Conservation (phyloP, 2,888 invertebrate species). For the Ctenicera cuprea region DNA sequence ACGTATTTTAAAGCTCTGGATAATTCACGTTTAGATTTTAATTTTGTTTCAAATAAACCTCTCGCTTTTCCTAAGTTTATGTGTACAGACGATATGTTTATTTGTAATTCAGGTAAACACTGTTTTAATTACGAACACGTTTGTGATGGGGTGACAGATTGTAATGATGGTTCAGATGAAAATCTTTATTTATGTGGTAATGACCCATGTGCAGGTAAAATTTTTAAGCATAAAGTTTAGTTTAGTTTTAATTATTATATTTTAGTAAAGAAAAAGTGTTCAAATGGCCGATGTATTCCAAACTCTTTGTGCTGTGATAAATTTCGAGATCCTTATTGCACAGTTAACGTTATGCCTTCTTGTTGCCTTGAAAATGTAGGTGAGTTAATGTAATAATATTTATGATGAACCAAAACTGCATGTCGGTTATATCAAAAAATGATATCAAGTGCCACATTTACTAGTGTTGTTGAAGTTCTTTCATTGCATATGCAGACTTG, state of each 20-base stretch:
- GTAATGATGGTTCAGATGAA: conserved; percentile 25
- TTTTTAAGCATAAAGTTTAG: neutral
- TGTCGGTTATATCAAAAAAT: no score
- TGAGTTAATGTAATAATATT: neutral
- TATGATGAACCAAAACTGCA: no score
- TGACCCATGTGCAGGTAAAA: conserved; percentile 15
- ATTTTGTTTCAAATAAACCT: neutral
- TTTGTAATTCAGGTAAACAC: conserved; percentile 2
- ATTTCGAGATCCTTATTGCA: conserved; percentile 3
- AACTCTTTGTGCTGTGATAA: conserved; percentile 13
- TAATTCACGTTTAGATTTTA: neutral
- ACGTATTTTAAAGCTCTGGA: neutral
- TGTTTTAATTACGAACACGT: conserved; percentile 8
- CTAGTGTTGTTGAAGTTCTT: no score
- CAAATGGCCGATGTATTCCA: conserved; percentile 7
- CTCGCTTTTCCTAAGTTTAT: conserved; percentile 1
- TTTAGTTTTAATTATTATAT: neutral
- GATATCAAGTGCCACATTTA: no score
- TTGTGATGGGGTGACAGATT: conserved; percentile 15
- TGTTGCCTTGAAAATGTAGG: conserved; percentile 4
- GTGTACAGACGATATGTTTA: conserved; percentile 3
- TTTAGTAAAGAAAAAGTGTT: conserved; percentile 9
- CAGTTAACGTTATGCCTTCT: neutral
- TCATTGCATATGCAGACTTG: no score
- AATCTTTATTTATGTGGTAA: conserved; percentile 1